Percentiles rank a stretch among this genome's conserved stretches.
phyloP scores from a whole-genome alignment of 2,888 invertebrate genomes.

The Drosophila conformis region DNA sequence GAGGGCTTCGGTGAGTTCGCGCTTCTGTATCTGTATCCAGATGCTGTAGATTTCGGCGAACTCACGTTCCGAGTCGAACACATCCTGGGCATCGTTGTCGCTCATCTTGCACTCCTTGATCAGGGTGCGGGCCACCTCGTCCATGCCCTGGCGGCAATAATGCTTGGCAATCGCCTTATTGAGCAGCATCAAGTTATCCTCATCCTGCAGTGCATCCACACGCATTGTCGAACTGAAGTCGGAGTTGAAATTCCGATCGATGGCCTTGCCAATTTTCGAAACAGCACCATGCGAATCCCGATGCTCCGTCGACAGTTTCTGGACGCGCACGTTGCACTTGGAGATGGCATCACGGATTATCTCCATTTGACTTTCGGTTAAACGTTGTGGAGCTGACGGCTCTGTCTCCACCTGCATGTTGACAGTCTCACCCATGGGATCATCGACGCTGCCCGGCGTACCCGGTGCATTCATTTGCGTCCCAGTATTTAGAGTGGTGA shows the following conservation, averaged over 20 bases:
- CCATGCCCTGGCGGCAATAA: slow-evolving; percentile 96
- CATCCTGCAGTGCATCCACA: slow-evolving; percentile 90
- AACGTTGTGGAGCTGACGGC: slow-evolving; percentile 87
- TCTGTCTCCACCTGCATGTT: slow-evolving; percentile 82
- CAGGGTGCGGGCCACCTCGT: slow-evolving; percentile 95
- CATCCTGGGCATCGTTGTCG: slow-evolving; percentile 81
- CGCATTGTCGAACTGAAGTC: slow-evolving; percentile 96
- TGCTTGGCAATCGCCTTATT: slow-evolving; percentile 97
- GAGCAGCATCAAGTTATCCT: slow-evolving; percentile 88
- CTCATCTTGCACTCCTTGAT: slow-evolving; percentile 83
- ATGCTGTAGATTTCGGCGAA: slow-evolving; percentile 94
- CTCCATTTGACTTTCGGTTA: slow-evolving; percentile 90
- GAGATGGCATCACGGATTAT: slow-evolving; percentile 90
- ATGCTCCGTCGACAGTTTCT: slow-evolving; percentile 94
- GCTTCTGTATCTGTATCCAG: slow-evolving; percentile 92
- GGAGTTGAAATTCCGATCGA: slow-evolving; percentile 96
- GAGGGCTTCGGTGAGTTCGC: slow-evolving; percentile 93
- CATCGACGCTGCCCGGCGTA: slow-evolving; percentile 62
- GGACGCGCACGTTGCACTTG: slow-evolving; percentile 92
- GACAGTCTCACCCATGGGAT: slow-evolving; percentile 75
- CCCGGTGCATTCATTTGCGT: slow-evolving; percentile 76
- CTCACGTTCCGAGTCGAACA: slow-evolving; percentile 87
- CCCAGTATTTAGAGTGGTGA: slow-evolving; percentile 77
- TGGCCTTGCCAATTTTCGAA: slow-evolving; percentile 98
- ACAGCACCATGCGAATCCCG: slow-evolving; percentile 90